Evolutionary conservation across 2,113 vertebrate species (phyloP).

Genomic region (Pyrgilauda ruficollis): DNA sequence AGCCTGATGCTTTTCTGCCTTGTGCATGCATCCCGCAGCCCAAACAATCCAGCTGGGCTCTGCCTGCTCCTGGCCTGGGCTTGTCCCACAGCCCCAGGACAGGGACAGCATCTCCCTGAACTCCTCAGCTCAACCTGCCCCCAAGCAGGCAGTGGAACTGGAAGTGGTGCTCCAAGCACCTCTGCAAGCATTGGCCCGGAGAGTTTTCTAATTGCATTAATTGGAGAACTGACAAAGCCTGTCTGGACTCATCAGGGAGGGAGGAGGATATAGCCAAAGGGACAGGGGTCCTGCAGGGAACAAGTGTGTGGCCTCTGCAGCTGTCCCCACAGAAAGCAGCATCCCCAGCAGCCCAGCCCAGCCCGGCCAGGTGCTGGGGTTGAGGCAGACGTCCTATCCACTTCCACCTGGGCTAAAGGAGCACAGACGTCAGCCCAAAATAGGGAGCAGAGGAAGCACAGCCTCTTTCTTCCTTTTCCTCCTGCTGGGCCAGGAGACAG

Average conservation of each 20-base stretch:
- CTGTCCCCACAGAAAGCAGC: background rate
- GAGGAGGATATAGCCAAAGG: background rate
- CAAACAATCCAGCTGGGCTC: no score
- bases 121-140: rapidly evolving
- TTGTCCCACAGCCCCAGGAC: background rate
- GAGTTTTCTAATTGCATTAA: background rate
- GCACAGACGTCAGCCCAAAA: background rate
- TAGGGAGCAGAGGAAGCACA: background rate
- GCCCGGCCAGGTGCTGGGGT: background rate
- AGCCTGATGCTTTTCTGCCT: background rate
- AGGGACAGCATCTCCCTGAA: rapidly evolving
- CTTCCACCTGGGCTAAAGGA: background rate
- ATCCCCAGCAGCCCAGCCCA: background rate
- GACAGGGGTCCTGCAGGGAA: no score
- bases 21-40: rapidly evolving
- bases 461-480: background rate
- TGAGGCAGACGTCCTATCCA: background rate
- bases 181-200: background rate
- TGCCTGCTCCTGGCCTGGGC: background rate
- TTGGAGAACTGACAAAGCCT: background rate
- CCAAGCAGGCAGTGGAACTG: background rate
- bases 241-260: background rate
- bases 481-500: background rate
- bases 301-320: background rate
- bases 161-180: rapidly evolving